Evolutionary conservation across 1,140 invertebrate genomes (phyloP).

Genomic region (Drosophila bifasciata): DNA sequence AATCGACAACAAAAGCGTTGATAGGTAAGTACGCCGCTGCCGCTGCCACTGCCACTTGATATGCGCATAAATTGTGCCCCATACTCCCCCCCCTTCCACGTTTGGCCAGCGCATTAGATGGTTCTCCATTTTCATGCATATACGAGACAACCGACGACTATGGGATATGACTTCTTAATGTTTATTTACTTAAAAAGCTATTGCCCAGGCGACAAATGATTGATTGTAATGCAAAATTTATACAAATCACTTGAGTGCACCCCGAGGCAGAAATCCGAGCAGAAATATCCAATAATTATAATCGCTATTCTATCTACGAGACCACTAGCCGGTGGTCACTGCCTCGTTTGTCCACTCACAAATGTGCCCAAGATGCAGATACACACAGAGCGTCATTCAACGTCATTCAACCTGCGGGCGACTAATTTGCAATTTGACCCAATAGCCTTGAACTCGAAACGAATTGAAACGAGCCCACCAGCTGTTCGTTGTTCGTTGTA

Average conservation of each 20-base stretch:
- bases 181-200: conserved; percentile 73
- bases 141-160: conserved; percentile 3
- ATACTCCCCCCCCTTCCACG: neutral
- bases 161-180: conserved; percentile 60
- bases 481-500: conserved; percentile 41
- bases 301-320: conserved; percentile 15
- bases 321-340: neutral
- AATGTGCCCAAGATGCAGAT: conserved; percentile 46
- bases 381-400: conserved; percentile 66
- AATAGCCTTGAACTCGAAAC: conserved; percentile 79
- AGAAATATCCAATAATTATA: neutral
- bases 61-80: conserved; percentile 65
- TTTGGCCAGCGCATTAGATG: conserved; percentile 22
- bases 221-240: conserved; percentile 77
- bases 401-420: conserved; percentile 70
- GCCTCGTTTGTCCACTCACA: conserved; percentile 24
- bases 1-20: conserved; percentile 59
- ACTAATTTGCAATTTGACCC: conserved; percentile 76
- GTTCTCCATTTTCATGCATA: conserved; percentile 43
- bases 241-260: conserved; percentile 59
- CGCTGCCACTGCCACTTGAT: conserved; percentile 47
- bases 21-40: conserved; percentile 50
- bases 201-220: conserved; percentile 69
- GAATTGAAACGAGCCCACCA: conserved; percentile 45
- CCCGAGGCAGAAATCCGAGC: conserved; percentile 21